Evolutionary conservation across 37 sponge, comb jelly and placozoan species (phyloP).

Genomic region (Aplysina aerophoba): DNA sequence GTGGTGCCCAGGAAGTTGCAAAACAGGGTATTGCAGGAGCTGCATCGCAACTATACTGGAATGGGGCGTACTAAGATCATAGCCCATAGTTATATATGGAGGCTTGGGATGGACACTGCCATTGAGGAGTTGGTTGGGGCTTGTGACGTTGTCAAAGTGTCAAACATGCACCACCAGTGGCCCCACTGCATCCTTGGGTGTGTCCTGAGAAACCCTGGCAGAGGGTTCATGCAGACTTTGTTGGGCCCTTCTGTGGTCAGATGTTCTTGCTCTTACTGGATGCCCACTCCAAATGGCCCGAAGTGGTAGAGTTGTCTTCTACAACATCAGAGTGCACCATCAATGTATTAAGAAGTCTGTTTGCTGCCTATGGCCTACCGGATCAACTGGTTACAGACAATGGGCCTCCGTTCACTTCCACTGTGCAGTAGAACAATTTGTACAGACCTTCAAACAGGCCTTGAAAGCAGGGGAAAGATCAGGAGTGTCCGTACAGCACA

Average conservation of each 20-base stretch:
- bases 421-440: slow-evolving; percentile 1
- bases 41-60: slow-evolving; percentile 10
- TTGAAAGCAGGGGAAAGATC: no score
- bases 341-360: background rate
- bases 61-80: slow-evolving; percentile 3
- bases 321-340: background rate
- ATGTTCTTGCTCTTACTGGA: slow-evolving; percentile 19
- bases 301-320: background rate
- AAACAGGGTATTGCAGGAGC: background rate
- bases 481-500: no score
- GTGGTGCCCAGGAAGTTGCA: background rate
- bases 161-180: no score
- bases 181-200: slow-evolving; percentile 29
- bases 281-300: background rate
- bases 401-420: background rate
- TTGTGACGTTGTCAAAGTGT: no score
- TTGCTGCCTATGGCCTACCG: background rate
- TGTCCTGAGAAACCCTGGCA: slow-evolving; percentile 16
- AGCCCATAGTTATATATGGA: slow-evolving; percentile 16
- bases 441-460: background rate
- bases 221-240: slow-evolving; percentile 16
- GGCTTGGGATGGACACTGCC: slow-evolving; percentile 7
- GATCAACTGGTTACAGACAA: slow-evolving; percentile 16
- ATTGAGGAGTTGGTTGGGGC: background rate
- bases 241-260: background rate